Conservation (phyloP, 2,888 invertebrate species). For the Melieria picta region DNA sequence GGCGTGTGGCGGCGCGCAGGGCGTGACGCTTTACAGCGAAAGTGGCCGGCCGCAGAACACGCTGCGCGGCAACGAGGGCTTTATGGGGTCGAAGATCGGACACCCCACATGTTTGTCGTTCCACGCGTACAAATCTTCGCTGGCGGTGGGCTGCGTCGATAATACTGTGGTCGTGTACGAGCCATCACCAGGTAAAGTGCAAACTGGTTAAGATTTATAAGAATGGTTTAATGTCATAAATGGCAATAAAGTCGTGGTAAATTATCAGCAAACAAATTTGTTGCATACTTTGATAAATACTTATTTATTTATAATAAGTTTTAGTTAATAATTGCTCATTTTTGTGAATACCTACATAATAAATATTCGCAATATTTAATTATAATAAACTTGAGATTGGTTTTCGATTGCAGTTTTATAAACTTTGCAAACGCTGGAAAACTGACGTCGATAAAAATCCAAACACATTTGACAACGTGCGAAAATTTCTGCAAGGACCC, state of each 20-base stretch:
- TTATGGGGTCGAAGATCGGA: conserved; percentile 87
- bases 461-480: conserved; percentile 70
- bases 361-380: not conserved
- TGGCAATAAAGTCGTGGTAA: too few species aligned
- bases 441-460: conserved; percentile 76
- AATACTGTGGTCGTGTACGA: conserved; percentile 83
- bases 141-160: conserved; percentile 90
- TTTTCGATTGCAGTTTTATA: conserved; percentile 76
- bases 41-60: conserved; percentile 79
- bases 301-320: not conserved
- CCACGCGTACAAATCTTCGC: conserved; percentile 84
- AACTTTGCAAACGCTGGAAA: conserved; percentile 78
- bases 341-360: not conserved
- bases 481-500: conserved; percentile 68
- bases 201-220: not conserved
- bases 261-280: too few species aligned
- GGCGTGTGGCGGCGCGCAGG: conserved; percentile 87
- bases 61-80: conserved; percentile 91
- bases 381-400: not conserved
- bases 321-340: not conserved
- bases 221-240: too few species aligned
- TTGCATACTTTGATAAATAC: too few species aligned
- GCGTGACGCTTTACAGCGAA: conserved; percentile 80
- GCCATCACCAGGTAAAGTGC: conserved; percentile 60
- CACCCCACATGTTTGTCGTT: conserved; percentile 89